Evolutionary conservation across 1,140 invertebrate genomes (phyloP), one percentile per base, ranked within the genome.

Genomic region (Drosophila saltans): DNA sequence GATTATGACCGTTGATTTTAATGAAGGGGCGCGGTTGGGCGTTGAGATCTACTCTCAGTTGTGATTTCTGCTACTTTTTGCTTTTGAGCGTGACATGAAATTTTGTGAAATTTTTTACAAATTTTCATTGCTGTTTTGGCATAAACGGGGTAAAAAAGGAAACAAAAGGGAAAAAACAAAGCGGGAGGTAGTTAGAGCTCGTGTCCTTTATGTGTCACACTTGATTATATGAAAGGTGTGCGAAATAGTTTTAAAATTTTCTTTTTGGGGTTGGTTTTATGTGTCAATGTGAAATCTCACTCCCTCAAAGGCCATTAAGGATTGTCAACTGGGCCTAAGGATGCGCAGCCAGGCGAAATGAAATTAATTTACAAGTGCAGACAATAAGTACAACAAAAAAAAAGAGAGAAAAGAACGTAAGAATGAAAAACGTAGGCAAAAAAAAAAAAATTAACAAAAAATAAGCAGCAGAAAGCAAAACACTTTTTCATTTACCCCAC

Each of bases 151-250:
- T 80, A 75, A 70, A 5, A 26, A 16, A 39, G 39, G 39, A 36
- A 30, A 39, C 40, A 43, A 24, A 39, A 66, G 8, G 62, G 9
- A 65, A 59, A 26, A 57, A 52, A 57, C 58, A 69, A 66, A 75
- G 67, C 48, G 67, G 56, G 36, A 36, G 40, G 21, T 7, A 56
- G 48, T 36, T 9, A 36, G 6, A 71, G 66, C 57, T 67, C 84
- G 55, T 88, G 73, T 83, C 69, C 57, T 69, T 80, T 71, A 88
- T 89, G 73, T 88, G 84, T 83, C 83, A 83, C 83, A 88, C 84
- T 88, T 89, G 80, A 88, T 88, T 78, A 88, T 78, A 24, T 59
- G 62, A 80, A 74, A 72, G 66, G 73, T 84, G 81, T 66, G 63
- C 72, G 45, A 57, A 73, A 69, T 64, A 57, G 55, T 26, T 48